Conservation (phyloP, 2,888 invertebrate species). For the Meteorus cinctellus region DNA sequence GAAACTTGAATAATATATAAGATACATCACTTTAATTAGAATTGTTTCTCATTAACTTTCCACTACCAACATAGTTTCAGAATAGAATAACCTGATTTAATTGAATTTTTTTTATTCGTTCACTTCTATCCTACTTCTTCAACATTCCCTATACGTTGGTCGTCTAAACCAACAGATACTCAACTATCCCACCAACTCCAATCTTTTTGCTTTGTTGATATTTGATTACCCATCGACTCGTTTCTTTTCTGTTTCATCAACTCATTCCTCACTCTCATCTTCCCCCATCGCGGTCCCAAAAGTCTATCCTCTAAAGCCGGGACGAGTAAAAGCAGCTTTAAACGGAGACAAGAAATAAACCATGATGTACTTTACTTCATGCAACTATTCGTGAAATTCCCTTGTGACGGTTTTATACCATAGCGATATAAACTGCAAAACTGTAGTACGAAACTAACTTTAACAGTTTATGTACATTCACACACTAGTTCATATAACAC, state of each 20-base stretch:
- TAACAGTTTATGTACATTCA: neutral
- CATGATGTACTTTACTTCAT: neutral
- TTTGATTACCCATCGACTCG: constrained; percentile 19
- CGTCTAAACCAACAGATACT: neutral
- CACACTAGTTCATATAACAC: too few relatives aligned
- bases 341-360: constrained; percentile 23
- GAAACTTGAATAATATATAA: neutral
- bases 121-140: neutral
- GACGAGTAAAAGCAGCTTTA: constrained; percentile 8
- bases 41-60: neutral
- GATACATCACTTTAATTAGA: neutral
- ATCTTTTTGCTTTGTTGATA: neutral
- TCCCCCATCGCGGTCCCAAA: neutral
- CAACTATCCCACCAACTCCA: constrained; percentile 14
- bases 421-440: neutral
- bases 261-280: neutral
- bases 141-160: neutral
- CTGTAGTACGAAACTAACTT: neutral
- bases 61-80: too few relatives aligned
- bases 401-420: constrained; percentile 24
- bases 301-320: neutral
- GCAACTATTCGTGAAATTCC: constrained; percentile 41
- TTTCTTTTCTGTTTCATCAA: constrained; percentile 12
- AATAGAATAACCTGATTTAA: too few relatives aligned
- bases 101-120: neutral